phyloP scores from a whole-genome alignment of 2,797 vertebrate species.

The Oryzias dopingdopingensis region DNA sequence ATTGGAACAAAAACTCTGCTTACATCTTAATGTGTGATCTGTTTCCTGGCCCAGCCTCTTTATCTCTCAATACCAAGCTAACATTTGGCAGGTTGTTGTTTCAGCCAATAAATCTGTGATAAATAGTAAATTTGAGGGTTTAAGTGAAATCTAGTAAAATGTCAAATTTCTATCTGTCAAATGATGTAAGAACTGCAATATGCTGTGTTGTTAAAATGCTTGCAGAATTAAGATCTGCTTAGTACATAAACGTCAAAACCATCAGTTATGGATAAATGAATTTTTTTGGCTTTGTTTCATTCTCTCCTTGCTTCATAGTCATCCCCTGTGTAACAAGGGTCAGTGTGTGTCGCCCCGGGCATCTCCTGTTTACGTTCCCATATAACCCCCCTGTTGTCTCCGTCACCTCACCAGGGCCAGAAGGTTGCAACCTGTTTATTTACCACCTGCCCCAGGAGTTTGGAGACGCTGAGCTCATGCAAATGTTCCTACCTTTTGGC shows the following conservation, averaged over 20 bases:
- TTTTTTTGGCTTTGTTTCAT: slow-evolving; percentile 5
- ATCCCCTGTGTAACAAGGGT: slow-evolving; percentile 21
- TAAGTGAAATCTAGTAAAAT: slow-evolving; percentile 8
- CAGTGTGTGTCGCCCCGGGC: slow-evolving; percentile 30
- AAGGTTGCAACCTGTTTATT: slow-evolving; percentile 98
- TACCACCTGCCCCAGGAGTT: slow-evolving; percentile 99
- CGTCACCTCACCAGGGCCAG: slow-evolving; percentile 75
- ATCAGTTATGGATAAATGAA: slow-evolving; percentile 15
- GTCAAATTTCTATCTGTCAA: not conserved
- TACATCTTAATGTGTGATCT: slow-evolving; percentile 56
- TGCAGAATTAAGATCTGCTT: too few relatives aligned
- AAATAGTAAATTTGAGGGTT: slow-evolving; percentile 11
- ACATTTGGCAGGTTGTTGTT: slow-evolving; percentile 12
- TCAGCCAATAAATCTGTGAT: slow-evolving; percentile 5
- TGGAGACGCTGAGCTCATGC: slow-evolving; percentile 98
- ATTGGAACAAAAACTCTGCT: slow-evolving; percentile 73
- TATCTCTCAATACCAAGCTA: slow-evolving; percentile 30
- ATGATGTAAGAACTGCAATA: not conserved
- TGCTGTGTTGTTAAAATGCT: too few relatives aligned
- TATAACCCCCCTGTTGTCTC: slow-evolving; percentile 56
- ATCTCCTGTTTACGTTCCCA: slow-evolving; percentile 43
- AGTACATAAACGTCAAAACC: not conserved
- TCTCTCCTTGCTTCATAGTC: slow-evolving; percentile 31
- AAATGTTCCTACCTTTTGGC: slow-evolving; percentile 99
- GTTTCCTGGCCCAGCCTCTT: slow-evolving; percentile 30